A percentile compares a stretch with the other conserved stretches of the same genome.
Conservation (phyloP, 2,113 vertebrate genomes). For the Hymenochirus boettgeri region DNA sequence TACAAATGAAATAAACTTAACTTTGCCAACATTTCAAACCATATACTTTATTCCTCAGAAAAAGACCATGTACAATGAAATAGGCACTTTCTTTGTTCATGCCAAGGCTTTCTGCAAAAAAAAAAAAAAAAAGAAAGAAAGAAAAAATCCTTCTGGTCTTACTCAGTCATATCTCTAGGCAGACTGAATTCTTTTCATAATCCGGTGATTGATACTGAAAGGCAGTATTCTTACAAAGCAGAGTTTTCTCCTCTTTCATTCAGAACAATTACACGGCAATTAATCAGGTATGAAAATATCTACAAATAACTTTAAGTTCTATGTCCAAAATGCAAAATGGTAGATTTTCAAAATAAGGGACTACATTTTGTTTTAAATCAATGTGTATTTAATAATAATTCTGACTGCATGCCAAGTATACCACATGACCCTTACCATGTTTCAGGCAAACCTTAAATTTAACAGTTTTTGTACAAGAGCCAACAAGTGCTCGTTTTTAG, state of each 20-base stretch:
- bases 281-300: conserved; percentile 58
- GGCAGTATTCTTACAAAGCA: conserved; percentile 51
- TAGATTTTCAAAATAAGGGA: too few species aligned
- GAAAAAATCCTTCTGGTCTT: conserved; percentile 40
- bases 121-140: conserved; percentile 47
- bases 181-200: conserved; percentile 49
- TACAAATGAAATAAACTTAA: conserved; percentile 57
- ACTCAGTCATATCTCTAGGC: conserved; percentile 46
- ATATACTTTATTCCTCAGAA: conserved; percentile 57
- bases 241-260: conserved; percentile 43
- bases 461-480: conserved; percentile 1
- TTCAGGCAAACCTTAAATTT: conserved; percentile 19
- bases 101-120: conserved; percentile 49
- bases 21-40: conserved; percentile 59
- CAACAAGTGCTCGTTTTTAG: not conserved
- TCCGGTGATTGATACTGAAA: conserved; percentile 45
- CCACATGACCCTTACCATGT: conserved; percentile 14
- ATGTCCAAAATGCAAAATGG: too few species aligned
- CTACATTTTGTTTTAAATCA: too few species aligned
- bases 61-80: conserved; percentile 55
- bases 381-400: conserved; percentile 13
- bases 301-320: too few species aligned
- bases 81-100: conserved; percentile 54
- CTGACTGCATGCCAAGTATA: conserved; percentile 14
- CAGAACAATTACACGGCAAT: conserved; percentile 48